Percentiles rank a stretch among this genome's conserved stretches.
phyloP scores from a whole-genome alignment of 2,888 invertebrate species.

The Neocrepidodera transversa region DNA sequence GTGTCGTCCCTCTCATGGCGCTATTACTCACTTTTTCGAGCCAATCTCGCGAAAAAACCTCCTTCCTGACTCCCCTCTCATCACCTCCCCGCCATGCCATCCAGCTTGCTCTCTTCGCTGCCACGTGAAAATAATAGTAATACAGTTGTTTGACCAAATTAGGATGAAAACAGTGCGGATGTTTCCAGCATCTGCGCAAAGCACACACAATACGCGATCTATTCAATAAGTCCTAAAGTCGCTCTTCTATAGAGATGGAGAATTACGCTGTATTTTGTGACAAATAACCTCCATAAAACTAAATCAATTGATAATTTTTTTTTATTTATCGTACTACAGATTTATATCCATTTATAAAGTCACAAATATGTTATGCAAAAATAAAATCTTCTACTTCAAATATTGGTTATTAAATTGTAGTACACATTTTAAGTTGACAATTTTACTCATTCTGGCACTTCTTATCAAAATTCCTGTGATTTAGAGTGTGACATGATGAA shows the following conservation, averaged over 20 bases:
- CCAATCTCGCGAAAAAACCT: slow-evolving; percentile 9
- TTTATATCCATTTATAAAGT: no score
- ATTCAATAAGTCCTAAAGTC: slow-evolving; percentile 54
- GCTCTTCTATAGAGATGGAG: slow-evolving; percentile 40
- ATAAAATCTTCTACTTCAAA: no score
- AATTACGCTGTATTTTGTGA: no score
- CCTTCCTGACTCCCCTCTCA: not conserved
- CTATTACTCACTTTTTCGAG: slow-evolving; percentile 28
- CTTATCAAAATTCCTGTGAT: no score
- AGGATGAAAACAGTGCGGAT: slow-evolving; percentile 37
- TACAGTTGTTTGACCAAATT: slow-evolving; percentile 45
- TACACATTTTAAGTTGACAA: no score
- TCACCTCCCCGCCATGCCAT: not conserved
- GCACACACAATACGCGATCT: slow-evolving; percentile 47
- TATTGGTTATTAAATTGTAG: no score
- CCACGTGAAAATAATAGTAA: slow-evolving; percentile 43
- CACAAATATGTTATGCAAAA: no score
- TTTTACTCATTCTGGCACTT: no score
- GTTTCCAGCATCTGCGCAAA: slow-evolving; percentile 50
- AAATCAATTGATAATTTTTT: no score
- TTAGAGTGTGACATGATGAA: no score
- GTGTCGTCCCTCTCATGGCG: slow-evolving; percentile 21
- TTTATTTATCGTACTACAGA: no score
- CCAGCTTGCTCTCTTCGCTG: slow-evolving; percentile 19
- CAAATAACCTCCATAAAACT: no score